These are phyloP conservation scores for Cossypha caffra DNA, from an alignment of 2,797 vertebrate genomes.

Conservation along the genomic window DNA sequence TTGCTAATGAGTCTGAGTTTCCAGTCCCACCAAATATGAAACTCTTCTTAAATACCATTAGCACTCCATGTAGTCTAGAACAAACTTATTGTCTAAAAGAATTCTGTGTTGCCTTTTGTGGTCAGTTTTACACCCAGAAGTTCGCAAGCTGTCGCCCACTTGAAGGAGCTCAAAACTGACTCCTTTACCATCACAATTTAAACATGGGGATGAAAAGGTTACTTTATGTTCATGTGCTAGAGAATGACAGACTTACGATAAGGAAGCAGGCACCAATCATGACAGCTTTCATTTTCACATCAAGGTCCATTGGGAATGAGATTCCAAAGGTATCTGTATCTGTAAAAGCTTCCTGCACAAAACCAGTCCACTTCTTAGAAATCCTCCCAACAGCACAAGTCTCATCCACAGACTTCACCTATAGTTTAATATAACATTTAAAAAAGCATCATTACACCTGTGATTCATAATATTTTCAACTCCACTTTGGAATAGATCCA, in stretches of 20 bases:
- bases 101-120: not conserved
- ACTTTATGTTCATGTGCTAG: not conserved
- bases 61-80: not conserved
- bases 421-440: not conserved
- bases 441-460: not conserved
- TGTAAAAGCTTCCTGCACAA: conserved; percentile 75
- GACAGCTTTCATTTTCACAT: conserved; percentile 84
- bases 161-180: not conserved
- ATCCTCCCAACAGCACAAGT: conserved; percentile 73
- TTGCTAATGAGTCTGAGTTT: not conserved
- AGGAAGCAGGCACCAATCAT: conserved; percentile 85
- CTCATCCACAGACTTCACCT: conserved; percentile 78
- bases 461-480: not conserved
- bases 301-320: conserved; percentile 81
- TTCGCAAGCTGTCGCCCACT: not conserved
- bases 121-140: not conserved
- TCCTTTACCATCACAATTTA: not conserved
- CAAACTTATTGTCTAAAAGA: not conserved
- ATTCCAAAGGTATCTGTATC: conserved; percentile 83
- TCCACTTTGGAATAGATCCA: not conserved
- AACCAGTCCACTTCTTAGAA: conserved; percentile 81
- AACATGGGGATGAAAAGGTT: not conserved
- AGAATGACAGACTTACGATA: conserved; percentile 75
- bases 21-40: not conserved
- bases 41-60: not conserved